Evolutionary conservation across 2,113 vertebrate species (phyloP), one percentile per base, ranked within the genome.

Genomic region (Megaleporinus macrocephalus): DNA sequence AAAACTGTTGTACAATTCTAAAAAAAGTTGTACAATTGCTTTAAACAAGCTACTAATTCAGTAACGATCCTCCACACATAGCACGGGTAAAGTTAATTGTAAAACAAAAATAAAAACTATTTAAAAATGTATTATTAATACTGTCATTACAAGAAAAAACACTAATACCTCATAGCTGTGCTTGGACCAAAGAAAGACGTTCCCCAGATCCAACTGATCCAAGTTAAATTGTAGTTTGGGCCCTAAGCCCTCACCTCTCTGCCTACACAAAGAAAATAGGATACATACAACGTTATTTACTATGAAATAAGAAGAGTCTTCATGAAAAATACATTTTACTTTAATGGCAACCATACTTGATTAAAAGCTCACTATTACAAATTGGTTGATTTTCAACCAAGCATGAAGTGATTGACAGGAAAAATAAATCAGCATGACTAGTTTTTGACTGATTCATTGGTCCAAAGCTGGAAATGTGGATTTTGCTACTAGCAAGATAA

Each of bases 241-340:
- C 5, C 96, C 96, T 0, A 94, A n/a, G 20, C 95, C 96, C 87
- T 96, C 92, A 87, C 89, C 83, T 96, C 93, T 63, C 90, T 84
- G 11, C 97, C 97, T 99, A 47, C 1, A 68, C 27, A 81, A 82
- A 87, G 68, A 80, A 44, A 86, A 27, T 53, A 22, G 57, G 20
- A 65, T 51, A 75, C 24, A 62, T 69, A 65, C 72, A 80, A 73
- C 27, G 36, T 29, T 80, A 49, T 69, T 44, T 44, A 81, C 0
- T 77, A 26, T 20, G 33, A 13, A n/a, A n/a, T 14, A 68, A 55
- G 2, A 61, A 9, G 20, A 22, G 6, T 20, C 4, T 2, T 22
- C 55, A n/a, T 4, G 27, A 62, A 26, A 27, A 15, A 62, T 11
- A 62, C 33, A 24, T 24, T n/a, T n/a, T 2, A 33, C 10, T 76